Evolutionary conservation across 2,888 invertebrate genomes (phyloP), one percentile per base, ranked within the genome.

Genomic region (Tiphia femorata): DNA sequence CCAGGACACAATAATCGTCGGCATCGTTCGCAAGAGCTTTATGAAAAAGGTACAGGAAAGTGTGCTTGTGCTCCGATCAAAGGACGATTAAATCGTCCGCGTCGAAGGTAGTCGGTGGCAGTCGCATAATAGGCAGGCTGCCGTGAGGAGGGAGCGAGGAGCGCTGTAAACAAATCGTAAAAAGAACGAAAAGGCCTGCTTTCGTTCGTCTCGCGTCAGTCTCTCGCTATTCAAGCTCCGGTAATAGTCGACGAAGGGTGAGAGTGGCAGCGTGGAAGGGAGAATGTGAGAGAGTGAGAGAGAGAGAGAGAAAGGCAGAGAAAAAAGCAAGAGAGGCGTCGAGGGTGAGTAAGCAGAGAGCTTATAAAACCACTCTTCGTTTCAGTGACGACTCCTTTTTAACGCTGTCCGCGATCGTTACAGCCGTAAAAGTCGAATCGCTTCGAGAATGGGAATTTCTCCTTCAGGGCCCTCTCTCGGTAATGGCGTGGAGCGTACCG

Each of bases 81-180:
- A 51, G 54, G 53, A 54, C 50, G 52, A 65, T 71, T 64, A 68
- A 73, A 69, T 68, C 65, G 64, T 63, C 61, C 41, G 37, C 57
- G 57, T 23, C 43, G 33, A 49, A 65, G 52, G 63, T 40, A 48
- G 66, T 69, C 65, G 72, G 73, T 69, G 69, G 67, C n/a, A n/a
- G 62, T 63, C 62, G 70, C 58, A 69, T 71, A 69, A 73, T 68
- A 61, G 66, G 40, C 53, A 42, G 49, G 19, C 41, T n/a, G 43
- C 53, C 52, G 60, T 46, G 56, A 43, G 60, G 49, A 49, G 17
- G 21, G 58, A 14, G 33, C n/a, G 33, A 8, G 53, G 61, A 62
- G 59, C 59, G 76, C 72, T 79, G 80, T 81, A 79, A 80, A 81
- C 81, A 81, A 81, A 81, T 81, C 81, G 79, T 81, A 78, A 81